Base-by-base conservation (phyloP, 2,113 vertebrate genomes). In the Centropus bengalensis region DNA sequence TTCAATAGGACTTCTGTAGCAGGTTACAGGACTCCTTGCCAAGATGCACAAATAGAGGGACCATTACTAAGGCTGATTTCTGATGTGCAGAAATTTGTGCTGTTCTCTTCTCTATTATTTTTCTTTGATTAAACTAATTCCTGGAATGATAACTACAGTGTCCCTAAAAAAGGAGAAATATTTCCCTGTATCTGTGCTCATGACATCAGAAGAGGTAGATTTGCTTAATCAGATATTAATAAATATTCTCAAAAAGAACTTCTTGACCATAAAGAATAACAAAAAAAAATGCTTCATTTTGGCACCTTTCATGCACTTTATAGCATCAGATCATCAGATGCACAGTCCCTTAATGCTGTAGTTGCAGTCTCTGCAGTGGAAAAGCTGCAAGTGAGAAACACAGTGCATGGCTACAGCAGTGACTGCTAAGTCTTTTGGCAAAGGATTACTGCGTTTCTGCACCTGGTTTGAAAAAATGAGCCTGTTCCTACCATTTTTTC, bases 71-170 rank as follows among this genome's bases (percentile, higher is more conserved):
- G 32, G 42, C 32, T 81, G 85, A 66, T 81, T 85, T 70, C 56
- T 91, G 42, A 33, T 67, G 47, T 40, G 40, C 36, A 36, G 36
- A 36, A 64, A 51, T 67, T 76, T 80, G 55, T 54, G 56, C 44
- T 88, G 30, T 79, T 88, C 24, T 82, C 78, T 93, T 82, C 86
- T 92, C 79, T 94, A 63, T 77, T 86, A 71, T 93, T 96, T 96
- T 94, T 74, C 90, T 96, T 87, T 69, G 84, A 91, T 88, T 86
- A 93, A 87, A 86, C 56, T 92, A 91, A 97, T 96, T 96, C 82
- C 22, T 40, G 92, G 67, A 92, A 90, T 78, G 89, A 94, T 89
- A 96, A 96, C 70, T 64, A 21, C 22, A 67, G 49, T 42, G 14
- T 27, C 32, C 5, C 38, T 54, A 75, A 51, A 93, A 91, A 91